Percentiles rank a stretch among this genome's conserved stretches.
Conservation (phyloP, 2,113 vertebrate species). For the Pedetes capensis region DNA sequence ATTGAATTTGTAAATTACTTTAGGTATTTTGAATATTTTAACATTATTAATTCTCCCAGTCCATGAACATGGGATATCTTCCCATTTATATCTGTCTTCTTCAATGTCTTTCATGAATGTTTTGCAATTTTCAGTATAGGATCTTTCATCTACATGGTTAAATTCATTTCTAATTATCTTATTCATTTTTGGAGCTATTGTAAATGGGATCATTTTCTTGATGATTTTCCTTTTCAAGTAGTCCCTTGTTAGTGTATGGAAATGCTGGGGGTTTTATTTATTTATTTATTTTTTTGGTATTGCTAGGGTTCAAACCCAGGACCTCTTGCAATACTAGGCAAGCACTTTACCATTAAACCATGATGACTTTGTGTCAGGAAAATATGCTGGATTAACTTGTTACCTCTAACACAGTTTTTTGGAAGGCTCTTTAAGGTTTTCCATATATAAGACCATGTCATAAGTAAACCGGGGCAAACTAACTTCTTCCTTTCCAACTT, state of each 20-base stretch:
- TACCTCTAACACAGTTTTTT: not conserved
- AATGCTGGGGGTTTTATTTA: no score
- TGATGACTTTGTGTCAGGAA: not conserved
- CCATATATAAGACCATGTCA: not conserved
- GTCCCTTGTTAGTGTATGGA: not conserved
- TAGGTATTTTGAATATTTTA: no score
- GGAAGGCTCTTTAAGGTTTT: not conserved
- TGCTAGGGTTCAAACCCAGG: not conserved
- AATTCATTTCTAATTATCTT: not conserved
- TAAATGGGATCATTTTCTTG: not conserved
- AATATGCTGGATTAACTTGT: not conserved
- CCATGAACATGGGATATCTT: no score
- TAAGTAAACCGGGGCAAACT: not conserved
- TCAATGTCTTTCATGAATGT: no score
- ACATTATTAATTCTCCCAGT: no score
- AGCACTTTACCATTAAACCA: not conserved
- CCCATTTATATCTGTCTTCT: no score
- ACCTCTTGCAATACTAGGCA: not conserved
- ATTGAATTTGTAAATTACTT: no score
- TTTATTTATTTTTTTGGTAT: not conserved
- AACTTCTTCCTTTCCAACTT: not conserved
- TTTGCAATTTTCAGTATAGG: not conserved
- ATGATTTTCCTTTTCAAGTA: no score
- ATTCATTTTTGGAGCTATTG: not conserved
- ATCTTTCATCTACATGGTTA: not conserved